Evolutionary conservation across 2,113 vertebrate species (phyloP).

Genomic region (Kobus ellipsiprymnus): DNA sequence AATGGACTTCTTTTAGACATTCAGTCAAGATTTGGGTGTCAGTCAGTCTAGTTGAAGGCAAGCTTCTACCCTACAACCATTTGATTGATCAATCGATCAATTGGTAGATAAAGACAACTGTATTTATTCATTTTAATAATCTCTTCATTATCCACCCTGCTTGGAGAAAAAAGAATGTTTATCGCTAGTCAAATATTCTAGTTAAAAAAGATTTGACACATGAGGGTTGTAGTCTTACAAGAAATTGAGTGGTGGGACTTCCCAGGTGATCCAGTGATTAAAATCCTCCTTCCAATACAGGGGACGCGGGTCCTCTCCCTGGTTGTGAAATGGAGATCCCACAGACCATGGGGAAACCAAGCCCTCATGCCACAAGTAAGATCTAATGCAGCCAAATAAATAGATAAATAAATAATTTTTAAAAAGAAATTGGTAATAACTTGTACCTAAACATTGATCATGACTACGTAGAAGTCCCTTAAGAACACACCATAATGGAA

Average conservation of each 20-base stretch:
- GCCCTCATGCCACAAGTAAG: background rate
- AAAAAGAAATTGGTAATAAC: background rate
- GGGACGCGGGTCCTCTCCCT: background rate
- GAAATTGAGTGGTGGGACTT: background rate
- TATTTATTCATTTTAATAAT: background rate
- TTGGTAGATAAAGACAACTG: background rate
- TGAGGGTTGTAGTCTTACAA: background rate
- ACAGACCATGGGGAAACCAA: background rate
- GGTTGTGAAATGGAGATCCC: background rate
- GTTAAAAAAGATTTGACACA: background rate
- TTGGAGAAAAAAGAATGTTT: background rate
- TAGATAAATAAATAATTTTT: background rate
- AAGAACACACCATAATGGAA: background rate
- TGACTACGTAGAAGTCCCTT: background rate
- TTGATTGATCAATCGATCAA: background rate
- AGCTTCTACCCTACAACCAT: background rate
- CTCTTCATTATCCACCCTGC: background rate
- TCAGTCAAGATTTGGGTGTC: background rate
- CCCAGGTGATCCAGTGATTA: background rate
- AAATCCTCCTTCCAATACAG: background rate
- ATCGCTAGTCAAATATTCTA: background rate
- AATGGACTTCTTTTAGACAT: background rate
- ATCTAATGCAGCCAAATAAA: background rate
- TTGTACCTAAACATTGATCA: background rate
- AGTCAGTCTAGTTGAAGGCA: background rate